These are phyloP conservation scores for Scaptomyza tumidula DNA, from an alignment of 2,888 invertebrate species.

Conservation along the genomic window DNA sequence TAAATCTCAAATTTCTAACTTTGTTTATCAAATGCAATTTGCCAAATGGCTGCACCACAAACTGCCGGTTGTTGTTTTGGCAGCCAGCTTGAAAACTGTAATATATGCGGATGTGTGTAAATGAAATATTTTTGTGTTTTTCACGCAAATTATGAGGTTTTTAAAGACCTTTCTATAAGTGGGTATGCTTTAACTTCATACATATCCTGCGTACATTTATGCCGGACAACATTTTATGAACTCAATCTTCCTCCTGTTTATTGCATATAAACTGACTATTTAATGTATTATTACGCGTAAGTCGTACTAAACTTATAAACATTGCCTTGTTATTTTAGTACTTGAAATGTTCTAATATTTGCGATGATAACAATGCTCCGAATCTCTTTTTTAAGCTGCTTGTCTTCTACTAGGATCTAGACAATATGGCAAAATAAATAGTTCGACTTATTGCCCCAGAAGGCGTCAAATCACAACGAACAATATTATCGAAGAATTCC, in stretches of 20 bases:
- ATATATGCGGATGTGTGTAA: conserved; percentile 17
- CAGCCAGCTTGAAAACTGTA: conserved; percentile 5
- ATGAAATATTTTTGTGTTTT: conserved; percentile 51
- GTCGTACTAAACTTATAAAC: neutral
- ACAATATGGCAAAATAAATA: conserved; percentile 18
- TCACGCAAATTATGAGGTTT: conserved; percentile 17
- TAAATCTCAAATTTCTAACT: conserved; percentile 5
- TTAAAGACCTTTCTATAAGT: neutral
- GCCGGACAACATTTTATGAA: neutral
- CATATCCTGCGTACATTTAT: neutral
- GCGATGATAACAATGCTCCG: too few relatives aligned
- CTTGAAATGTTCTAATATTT: conserved; percentile 7
- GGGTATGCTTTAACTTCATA: neutral
- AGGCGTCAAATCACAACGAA: too few relatives aligned
- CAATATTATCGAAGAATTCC: conserved; percentile 4
- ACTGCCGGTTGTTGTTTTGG: conserved; percentile 51
- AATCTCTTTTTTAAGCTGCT: neutral
- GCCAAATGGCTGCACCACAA: conserved; percentile 30
- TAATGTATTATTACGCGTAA: neutral
- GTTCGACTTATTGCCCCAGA: too few relatives aligned
- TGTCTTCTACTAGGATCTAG: neutral
- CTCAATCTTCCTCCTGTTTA: neutral
- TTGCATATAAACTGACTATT: neutral
- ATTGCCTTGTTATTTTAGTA: neutral
- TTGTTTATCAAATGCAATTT: conserved; percentile 41